Conservation (phyloP, 2,113 vertebrate species). For the Psammodynastes pulverulentus region DNA sequence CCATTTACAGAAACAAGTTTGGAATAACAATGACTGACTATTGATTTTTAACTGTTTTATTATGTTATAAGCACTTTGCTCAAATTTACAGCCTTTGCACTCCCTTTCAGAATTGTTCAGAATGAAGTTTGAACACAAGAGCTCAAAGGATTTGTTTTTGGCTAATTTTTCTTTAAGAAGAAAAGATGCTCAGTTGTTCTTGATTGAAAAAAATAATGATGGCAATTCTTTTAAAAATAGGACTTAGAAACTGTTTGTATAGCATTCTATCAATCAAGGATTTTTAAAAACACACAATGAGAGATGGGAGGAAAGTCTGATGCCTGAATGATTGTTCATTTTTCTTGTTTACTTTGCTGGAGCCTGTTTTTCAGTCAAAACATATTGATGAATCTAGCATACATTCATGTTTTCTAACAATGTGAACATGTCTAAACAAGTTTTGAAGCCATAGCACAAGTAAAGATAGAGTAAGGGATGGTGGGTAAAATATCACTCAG, state of each 20-base stretch:
- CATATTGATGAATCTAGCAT: background rate
- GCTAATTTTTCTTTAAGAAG: constrained; percentile 28
- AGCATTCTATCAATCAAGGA: constrained; percentile 4
- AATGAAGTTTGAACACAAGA: constrained; percentile 24
- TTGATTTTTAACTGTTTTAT: constrained; percentile 57
- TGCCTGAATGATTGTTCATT: background rate
- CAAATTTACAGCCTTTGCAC: constrained; percentile 34
- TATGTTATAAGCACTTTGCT: constrained; percentile 41
- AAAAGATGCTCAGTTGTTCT: background rate
- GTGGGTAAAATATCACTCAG: background rate
- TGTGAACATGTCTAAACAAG: background rate
- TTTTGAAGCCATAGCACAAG: background rate
- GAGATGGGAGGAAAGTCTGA: background rate
- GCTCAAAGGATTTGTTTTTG: constrained; percentile 32
- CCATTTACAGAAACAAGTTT: constrained; percentile 41
- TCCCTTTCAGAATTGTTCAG: constrained; percentile 33
- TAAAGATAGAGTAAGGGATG: background rate
- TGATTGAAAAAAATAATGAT: constrained; percentile 6
- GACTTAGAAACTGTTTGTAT: constrained; percentile 5
- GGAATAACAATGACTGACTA: constrained; percentile 53
- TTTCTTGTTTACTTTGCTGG: constrained; percentile 29
- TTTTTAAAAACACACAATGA: constrained; percentile 1
- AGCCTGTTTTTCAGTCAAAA: constrained; percentile 19
- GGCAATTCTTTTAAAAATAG: constrained; percentile 28
- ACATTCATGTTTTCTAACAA: constrained; percentile 21